Evolutionary conservation across 2,797 vertebrate genomes (phyloP).

Genomic region (Hephaestus fuliginosus): DNA sequence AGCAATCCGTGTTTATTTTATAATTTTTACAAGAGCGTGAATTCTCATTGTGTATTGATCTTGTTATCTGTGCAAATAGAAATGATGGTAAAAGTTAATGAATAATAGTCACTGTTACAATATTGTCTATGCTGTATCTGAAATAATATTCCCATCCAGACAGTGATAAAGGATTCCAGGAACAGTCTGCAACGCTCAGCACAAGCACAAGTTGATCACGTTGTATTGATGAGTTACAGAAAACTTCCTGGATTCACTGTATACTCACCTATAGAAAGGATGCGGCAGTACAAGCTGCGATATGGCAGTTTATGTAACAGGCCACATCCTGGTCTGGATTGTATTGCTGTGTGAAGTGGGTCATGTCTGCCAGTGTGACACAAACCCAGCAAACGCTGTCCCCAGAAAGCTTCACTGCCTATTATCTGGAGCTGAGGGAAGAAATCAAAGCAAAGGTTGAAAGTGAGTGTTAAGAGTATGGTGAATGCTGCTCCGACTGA

Average conservation of each 20-base stretch:
- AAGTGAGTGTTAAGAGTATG: conserved; percentile 16
- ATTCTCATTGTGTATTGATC: conserved; percentile 66
- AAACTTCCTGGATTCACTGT: conserved; percentile 1
- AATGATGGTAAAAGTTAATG: conserved; percentile 35
- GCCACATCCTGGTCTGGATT: conserved; percentile 42
- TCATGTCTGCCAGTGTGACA: conserved; percentile 33
- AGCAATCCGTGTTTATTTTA: conserved; percentile 56
- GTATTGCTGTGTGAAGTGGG: conserved; percentile 63
- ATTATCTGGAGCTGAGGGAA: conserved; percentile 23
- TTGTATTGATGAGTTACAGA: not conserved
- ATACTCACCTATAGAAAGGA: not conserved
- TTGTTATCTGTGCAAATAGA: conserved; percentile 53
- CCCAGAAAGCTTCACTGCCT: conserved; percentile 30
- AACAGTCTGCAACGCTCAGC: conserved; percentile 7
- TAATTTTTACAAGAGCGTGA: conserved; percentile 42
- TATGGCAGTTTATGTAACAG: conserved; percentile 48
- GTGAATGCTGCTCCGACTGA: not conserved
- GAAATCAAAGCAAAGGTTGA: conserved; percentile 33
- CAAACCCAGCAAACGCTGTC: conserved; percentile 3
- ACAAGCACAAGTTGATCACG: not conserved
- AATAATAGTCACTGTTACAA: conserved; percentile 29
- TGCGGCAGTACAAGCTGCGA: conserved; percentile 13
- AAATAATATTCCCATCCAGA: not conserved
- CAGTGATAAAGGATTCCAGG: not conserved
- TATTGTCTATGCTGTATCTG: conserved; percentile 2